These are phyloP conservation scores for Petrolisthes cinctipes DNA, from an alignment of 2,888 invertebrate species.

Conservation along the genomic window DNA sequence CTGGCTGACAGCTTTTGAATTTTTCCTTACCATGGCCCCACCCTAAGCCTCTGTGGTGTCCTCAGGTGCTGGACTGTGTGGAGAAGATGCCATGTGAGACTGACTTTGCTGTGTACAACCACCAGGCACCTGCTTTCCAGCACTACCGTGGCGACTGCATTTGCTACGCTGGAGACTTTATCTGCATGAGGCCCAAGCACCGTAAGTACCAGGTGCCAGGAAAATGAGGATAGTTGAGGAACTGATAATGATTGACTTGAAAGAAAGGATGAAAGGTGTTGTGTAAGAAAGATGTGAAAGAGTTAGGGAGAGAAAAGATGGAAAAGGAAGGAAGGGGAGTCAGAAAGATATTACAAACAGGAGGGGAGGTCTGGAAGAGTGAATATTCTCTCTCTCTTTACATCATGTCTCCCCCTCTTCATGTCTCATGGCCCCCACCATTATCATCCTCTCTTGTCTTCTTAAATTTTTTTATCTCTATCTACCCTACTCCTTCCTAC, in stretches of 20 bases:
- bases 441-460: background rate
- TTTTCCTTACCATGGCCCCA: too few relatives aligned
- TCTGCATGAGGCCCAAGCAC: constrained; percentile 66
- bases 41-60: too few relatives aligned
- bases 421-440: background rate
- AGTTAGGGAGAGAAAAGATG: background rate
- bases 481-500: background rate
- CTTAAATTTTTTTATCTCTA: background rate
- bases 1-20: too few relatives aligned
- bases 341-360: background rate
- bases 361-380: background rate
- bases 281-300: background rate
- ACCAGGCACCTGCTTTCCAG: constrained; percentile 65
- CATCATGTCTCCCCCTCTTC: background rate
- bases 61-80: constrained; percentile 80
- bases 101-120: constrained; percentile 66
- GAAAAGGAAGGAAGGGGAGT: background rate
- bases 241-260: background rate
- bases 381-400: background rate
- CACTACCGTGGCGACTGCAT: constrained; percentile 66
- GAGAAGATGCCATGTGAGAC: constrained; percentile 73
- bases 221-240: background rate
- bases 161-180: constrained; percentile 67
- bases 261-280: background rate
- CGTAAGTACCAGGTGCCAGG: constrained; percentile 4